A percentile compares a stretch with the other conserved stretches of the same genome.
Evolutionary conservation across 2,888 invertebrate genomes (phyloP).

Genomic region (Apotomis betuletana): DNA sequence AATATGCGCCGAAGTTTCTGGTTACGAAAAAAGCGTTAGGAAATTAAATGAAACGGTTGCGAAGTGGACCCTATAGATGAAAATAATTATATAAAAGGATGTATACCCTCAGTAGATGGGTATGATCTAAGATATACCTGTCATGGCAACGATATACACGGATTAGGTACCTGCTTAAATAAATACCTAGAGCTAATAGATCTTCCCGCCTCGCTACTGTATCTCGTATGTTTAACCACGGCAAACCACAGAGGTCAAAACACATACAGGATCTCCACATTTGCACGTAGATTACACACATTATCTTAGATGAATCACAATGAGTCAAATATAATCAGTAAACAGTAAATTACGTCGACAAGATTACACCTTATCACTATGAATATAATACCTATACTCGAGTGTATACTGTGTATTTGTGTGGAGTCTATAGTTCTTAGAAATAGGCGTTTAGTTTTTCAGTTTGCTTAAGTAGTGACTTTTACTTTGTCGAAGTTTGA

Average conservation of each 20-base stretch:
- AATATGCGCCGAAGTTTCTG: too few species aligned
- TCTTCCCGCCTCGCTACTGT: background rate
- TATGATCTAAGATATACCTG: too few species aligned
- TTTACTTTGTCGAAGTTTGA: too few species aligned
- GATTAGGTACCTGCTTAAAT: background rate
- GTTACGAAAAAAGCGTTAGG: too few species aligned
- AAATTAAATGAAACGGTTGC: too few species aligned
- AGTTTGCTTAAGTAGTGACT: too few species aligned
- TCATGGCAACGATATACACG: too few species aligned
- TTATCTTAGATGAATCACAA: conserved; percentile 32
- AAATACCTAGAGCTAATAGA: background rate
- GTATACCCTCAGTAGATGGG: too few species aligned
- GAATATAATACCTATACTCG: background rate
- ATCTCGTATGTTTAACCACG: conserved; percentile 9
- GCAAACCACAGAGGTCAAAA: conserved; percentile 21
- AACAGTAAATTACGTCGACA: conserved; percentile 2
- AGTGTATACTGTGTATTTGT: background rate
- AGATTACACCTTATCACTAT: conserved; percentile 13
- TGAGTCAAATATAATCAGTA: conserved; percentile 35
- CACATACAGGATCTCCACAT: conserved; percentile 20
- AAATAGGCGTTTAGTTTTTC: background rate
- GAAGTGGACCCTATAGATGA: too few species aligned
- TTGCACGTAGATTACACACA: conserved; percentile 32
- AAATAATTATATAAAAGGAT: too few species aligned
- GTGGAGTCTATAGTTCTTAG: background rate